phyloP scores from a whole-genome alignment of 2,888 invertebrate genomes.

The Philhelius pedissequus region DNA sequence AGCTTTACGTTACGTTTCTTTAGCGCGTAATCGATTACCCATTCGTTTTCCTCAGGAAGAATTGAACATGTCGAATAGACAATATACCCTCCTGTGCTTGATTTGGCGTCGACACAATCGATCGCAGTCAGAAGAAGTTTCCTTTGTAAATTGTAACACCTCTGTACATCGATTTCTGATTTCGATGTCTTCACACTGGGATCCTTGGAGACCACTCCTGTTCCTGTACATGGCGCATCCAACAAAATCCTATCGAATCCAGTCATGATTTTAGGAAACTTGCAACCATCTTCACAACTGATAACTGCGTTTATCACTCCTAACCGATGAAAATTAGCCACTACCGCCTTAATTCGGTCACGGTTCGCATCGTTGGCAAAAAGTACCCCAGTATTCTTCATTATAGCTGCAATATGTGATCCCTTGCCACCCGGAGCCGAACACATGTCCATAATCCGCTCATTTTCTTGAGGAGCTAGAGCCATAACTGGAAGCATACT shows the following conservation, averaged over 20 bases:
- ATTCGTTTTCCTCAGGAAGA: conserved; percentile 98
- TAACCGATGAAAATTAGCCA: conserved; percentile 97
- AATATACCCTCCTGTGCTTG: conserved; percentile 94
- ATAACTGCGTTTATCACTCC: conserved; percentile 97
- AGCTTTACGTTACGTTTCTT: conserved; percentile 96
- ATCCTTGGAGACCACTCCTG: conserved; percentile 98
- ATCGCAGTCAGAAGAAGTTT: conserved; percentile 97
- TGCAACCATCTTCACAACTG: conserved; percentile 92
- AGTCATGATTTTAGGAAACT: conserved; percentile 90
- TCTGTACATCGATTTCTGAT: conserved; percentile 92
- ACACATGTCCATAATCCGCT: conserved; percentile 97
- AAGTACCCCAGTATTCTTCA: conserved; percentile 98
- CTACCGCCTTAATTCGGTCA: conserved; percentile 93
- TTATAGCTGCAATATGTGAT: conserved; percentile 97
- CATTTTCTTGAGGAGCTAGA: conserved; percentile 96
- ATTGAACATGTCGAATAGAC: conserved; percentile 99
- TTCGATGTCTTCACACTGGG: conserved; percentile 96
- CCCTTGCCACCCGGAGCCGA: conserved; percentile 99
- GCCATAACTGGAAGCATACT: conserved; percentile 99
- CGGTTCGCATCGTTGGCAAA: conserved; percentile 97
- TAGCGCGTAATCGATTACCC: conserved; percentile 96
- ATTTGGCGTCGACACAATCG: conserved; percentile 95
- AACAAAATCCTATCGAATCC: conserved; percentile 97
- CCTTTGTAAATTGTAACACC: conserved; percentile 95
- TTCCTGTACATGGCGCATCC: conserved; percentile 99